These are phyloP conservation scores for Spodoptera littoralis DNA, from an alignment of 2,888 invertebrate species.

Conservation along the genomic window DNA sequence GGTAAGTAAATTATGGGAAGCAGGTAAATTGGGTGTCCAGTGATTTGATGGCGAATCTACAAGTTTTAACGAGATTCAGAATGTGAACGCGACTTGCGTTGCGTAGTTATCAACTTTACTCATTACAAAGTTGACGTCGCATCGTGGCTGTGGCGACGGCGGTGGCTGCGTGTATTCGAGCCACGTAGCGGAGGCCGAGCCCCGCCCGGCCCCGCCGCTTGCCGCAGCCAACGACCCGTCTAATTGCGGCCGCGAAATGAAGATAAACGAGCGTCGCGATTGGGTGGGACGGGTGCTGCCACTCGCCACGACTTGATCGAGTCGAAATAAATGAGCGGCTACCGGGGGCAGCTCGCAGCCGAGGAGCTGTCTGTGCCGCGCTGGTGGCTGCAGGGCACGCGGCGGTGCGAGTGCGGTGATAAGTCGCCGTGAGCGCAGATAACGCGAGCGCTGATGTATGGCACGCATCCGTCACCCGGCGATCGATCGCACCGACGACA, in stretches of 20 bases:
- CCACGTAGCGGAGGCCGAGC: conserved; percentile 80
- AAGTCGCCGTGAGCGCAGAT: conserved; percentile 87
- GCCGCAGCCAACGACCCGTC: conserved; percentile 91
- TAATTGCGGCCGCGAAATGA: conserved; percentile 92
- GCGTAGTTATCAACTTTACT: conserved; percentile 88
- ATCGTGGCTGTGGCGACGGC: conserved; percentile 56
- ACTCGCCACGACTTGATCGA: conserved; percentile 73
- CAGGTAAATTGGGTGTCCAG: conserved; percentile 52
- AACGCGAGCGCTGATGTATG: conserved; percentile 86
- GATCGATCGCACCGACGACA: conserved; percentile 87
- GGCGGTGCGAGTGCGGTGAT: conserved; percentile 71
- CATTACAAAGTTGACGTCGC: conserved; percentile 88
- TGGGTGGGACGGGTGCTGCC: conserved; percentile 84
- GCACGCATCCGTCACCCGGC: conserved; percentile 82
- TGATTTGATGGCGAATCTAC: conserved; percentile 48
- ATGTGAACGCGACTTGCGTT: conserved; percentile 79
- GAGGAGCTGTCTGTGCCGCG: conserved; percentile 66
- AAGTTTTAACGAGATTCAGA: conserved; percentile 84
- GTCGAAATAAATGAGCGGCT: conserved; percentile 79
- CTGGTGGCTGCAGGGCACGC: conserved; percentile 61
- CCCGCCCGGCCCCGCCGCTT: conserved; percentile 62
- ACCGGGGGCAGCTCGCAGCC: conserved; percentile 55
- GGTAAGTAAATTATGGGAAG: conserved; percentile 32
- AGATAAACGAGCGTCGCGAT: conserved; percentile 91
- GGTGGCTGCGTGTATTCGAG: conserved; percentile 78